Base-by-base conservation (phyloP, 37 sponge, comb jelly and placozoan species). In the Chondrosia reniformis region DNA sequence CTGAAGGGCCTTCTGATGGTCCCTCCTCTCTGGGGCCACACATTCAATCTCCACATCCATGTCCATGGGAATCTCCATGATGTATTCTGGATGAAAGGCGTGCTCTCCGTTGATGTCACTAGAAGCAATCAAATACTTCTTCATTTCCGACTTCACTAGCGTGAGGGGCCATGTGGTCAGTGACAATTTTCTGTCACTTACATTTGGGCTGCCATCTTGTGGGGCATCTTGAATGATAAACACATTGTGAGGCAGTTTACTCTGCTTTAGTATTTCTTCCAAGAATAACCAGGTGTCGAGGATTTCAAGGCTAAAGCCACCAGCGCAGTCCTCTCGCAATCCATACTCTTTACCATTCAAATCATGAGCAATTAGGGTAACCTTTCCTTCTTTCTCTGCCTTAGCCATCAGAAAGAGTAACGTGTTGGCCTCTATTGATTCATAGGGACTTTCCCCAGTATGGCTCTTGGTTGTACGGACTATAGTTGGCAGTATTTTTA, bases 61-160 rank as follows among this genome's bases (percentile, higher is more conserved):
- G 13, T 69, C 21, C 7, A 69, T 41, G 3, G 72, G 72, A 12
- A 69, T 69, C 43, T 69, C 72, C 40, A 69, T 19, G 44, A 69
- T 69, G 42, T 39, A 69, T 3, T 69, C 72, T 6, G 41, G 24
- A 39, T 69, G 32, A 34, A 42, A 69, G 43, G 17, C 41, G 13
- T 69, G 72, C n/a, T 40, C 41, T 19, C 72, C 72, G 3, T 24
- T 69, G 42, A 69, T 69, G 72, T 69, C 72, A 6, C 72, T 69
- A 1, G 72, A 69, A 3, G 72, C 72, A 13, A 69, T 44, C 31
- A 69, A 44, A 24, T 69, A 69, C 42, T 69, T 69, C 43, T 5
- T 34, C 10, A 21, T 9, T 44, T 69, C 72, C 24, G 41, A 22
- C 19, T 36, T 9, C 43, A 69, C 24, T 0, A 69, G 43, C 1